A percentile compares a stretch with the other conserved stretches of the same genome.
Conservation (phyloP, 1,140 invertebrate species). For the Cardiocondyla obscurior region DNA sequence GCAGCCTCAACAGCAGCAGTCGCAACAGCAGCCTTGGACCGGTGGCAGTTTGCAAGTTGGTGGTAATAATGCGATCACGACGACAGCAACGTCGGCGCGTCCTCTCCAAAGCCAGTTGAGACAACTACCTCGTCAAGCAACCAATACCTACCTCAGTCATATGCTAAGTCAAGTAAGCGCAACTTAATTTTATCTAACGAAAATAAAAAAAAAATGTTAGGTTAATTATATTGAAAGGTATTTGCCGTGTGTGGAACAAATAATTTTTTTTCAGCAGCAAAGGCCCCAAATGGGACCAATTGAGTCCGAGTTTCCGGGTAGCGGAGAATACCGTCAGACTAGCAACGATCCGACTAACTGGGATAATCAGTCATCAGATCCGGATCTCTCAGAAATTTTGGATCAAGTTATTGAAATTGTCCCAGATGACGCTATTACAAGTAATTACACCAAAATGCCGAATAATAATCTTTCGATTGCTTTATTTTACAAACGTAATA, state of each 20-base stretch:
- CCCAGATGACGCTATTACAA: constrained; percentile 85
- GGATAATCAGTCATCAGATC: constrained; percentile 86
- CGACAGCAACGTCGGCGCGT: constrained; percentile 79
- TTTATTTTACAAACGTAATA: background rate
- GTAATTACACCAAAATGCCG: constrained; percentile 64
- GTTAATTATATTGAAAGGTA: too few species aligned
- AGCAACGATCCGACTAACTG: constrained; percentile 76
- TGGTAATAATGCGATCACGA: constrained; percentile 78
- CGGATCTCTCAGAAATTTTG: constrained; percentile 90
- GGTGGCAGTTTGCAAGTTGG: constrained; percentile 79
- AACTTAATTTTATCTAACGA: background rate
- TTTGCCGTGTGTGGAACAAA: background rate
- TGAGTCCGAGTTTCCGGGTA: constrained; percentile 79
- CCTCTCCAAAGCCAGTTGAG: constrained; percentile 81
- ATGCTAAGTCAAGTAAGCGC: constrained; percentile 80
- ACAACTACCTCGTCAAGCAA: constrained; percentile 83
- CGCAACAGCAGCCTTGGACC: constrained; percentile 81
- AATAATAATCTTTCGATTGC: background rate
- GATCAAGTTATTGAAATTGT: constrained; percentile 93
- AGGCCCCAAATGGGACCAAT: constrained; percentile 81
- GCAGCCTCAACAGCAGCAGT: constrained; percentile 67
- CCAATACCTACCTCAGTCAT: constrained; percentile 86
- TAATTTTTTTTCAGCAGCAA: constrained; percentile 75
- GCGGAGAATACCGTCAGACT: constrained; percentile 77
- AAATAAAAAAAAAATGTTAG: too few species aligned